Evolutionary conservation across 2,888 invertebrate species (phyloP).

Genomic region (Epistrophe eligans): DNA sequence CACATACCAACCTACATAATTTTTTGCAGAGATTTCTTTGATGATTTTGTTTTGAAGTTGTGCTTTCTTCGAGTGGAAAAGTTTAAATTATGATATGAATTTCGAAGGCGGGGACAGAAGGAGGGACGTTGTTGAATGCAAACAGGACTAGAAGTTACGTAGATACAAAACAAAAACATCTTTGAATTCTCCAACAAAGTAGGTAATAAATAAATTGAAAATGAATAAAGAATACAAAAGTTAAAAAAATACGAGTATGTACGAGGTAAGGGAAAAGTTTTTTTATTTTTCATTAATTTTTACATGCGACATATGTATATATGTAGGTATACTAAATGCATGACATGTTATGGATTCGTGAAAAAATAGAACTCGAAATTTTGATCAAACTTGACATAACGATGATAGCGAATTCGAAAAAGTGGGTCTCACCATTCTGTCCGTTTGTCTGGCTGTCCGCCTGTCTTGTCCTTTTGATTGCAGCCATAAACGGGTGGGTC

Average conservation of each 20-base stretch:
- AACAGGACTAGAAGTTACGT: not conserved
- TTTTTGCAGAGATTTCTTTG: conserved; percentile 31
- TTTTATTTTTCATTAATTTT: no score
- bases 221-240: conserved; percentile 5
- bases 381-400: no score
- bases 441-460: no score
- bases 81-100: conserved; percentile 20
- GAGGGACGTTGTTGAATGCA: not conserved
- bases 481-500: no score
- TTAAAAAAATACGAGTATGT: not conserved
- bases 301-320: no score
- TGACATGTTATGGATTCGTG: no score
- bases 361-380: no score
- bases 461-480: no score
- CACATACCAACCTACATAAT: not conserved
- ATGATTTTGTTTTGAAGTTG: conserved; percentile 43
- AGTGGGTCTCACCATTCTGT: no score
- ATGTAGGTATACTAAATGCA: no score
- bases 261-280: no score
- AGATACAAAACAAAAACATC: conserved; percentile 6
- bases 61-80: conserved; percentile 35
- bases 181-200: conserved; percentile 4
- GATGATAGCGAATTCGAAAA: no score
- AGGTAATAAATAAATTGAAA: conserved; percentile 6
- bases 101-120: not conserved